Percentiles rank a stretch among this genome's conserved stretches.
phyloP scores from a whole-genome alignment of 2,888 invertebrate genomes.

The Cerastis leucographa region DNA sequence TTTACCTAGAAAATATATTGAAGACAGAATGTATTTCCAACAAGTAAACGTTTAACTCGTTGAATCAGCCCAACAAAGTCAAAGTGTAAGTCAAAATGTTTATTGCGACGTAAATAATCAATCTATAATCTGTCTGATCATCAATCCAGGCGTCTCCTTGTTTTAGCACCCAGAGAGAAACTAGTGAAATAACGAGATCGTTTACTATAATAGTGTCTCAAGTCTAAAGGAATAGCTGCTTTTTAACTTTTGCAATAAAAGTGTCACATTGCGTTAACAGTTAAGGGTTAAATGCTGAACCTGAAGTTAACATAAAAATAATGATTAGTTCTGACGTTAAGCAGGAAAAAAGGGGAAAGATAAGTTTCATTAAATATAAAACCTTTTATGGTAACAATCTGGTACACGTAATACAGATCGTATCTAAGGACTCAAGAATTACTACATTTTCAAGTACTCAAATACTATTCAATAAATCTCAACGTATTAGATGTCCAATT shows the following conservation, averaged over 20 bases:
- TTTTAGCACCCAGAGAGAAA: constrained; percentile 24
- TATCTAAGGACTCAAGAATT: not conserved
- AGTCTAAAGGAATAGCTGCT: constrained; percentile 20
- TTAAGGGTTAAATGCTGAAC: constrained; percentile 1
- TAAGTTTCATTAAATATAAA: constrained; percentile 15
- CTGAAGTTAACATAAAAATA: constrained; percentile 8
- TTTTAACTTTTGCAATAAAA: constrained; percentile 42
- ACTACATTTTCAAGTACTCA: not conserved
- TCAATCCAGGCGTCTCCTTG: constrained; percentile 24
- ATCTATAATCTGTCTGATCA: constrained; percentile 54
- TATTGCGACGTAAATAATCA: too few relatives aligned
- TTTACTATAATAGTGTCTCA: constrained; percentile 29
- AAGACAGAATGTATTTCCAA: constrained; percentile 40
- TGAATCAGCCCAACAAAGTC: constrained; percentile 32
- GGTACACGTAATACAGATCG: constrained; percentile 8
- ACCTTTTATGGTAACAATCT: not conserved
- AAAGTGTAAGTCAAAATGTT: too few relatives aligned
- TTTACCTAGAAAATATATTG: constrained; percentile 42
- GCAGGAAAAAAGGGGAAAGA: constrained; percentile 1
- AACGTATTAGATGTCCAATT: constrained; percentile 1
- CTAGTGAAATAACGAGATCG: constrained; percentile 46
- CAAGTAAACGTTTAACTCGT: constrained; percentile 45
- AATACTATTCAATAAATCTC: not conserved
- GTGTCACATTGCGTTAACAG: constrained; percentile 25
- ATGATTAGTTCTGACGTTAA: constrained; percentile 29